Conservation (phyloP, 2,888 invertebrate species). For the Drosophila siamana region DNA sequence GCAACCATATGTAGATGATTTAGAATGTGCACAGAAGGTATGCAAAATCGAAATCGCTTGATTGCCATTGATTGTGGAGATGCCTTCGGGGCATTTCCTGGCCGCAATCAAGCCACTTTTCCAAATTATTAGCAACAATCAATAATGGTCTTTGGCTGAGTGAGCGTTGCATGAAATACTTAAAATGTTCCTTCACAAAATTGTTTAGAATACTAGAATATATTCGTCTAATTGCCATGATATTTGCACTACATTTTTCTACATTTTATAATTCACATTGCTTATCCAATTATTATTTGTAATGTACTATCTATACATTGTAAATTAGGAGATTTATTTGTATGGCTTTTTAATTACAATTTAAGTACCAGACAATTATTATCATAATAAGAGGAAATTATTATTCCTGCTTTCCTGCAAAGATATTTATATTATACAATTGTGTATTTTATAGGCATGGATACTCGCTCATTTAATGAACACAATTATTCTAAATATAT, state of each 20-base stretch:
- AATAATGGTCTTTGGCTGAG: slow-evolving; percentile 17
- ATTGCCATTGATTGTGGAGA: slow-evolving; percentile 63
- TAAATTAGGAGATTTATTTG: too few relatives aligned
- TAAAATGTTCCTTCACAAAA: too few relatives aligned
- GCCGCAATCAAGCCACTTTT: slow-evolving; percentile 62
- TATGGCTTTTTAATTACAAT: too few relatives aligned
- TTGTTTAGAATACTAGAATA: too few relatives aligned
- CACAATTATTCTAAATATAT: neutral
- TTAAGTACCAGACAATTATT: too few relatives aligned
- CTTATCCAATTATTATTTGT: too few relatives aligned
- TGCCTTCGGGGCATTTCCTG: slow-evolving; percentile 64
- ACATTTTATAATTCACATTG: too few relatives aligned
- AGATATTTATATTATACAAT: neutral
- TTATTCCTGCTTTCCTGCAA: neutral
- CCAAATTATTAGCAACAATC: slow-evolving; percentile 60
- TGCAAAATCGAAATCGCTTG: slow-evolving; percentile 56
- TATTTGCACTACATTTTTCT: too few relatives aligned
- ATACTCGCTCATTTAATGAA: neutral
- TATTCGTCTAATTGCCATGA: too few relatives aligned
- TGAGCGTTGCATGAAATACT: neutral
- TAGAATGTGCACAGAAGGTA: slow-evolving; percentile 38
- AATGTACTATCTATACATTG: too few relatives aligned
- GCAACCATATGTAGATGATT: neutral
- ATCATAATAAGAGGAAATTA: neutral
- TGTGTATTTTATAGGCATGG: neutral